Evolutionary conservation across 1,140 invertebrate genomes (phyloP).

Genomic region (Drosophila virilis): DNA sequence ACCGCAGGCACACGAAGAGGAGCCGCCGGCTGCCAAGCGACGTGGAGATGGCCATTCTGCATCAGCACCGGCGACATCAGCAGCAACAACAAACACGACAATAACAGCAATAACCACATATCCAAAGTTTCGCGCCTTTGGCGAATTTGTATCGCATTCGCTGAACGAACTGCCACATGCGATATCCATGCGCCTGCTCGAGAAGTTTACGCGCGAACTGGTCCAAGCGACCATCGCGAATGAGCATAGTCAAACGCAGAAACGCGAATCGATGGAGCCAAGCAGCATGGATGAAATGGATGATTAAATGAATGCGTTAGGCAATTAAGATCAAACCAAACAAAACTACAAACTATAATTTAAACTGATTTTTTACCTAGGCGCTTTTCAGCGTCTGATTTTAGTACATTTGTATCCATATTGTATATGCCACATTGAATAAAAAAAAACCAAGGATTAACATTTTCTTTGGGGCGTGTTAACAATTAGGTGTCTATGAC

Average conservation of each 20-base stretch:
- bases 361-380: constrained; percentile 17
- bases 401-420: neutral
- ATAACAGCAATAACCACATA: constrained; percentile 32
- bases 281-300: constrained; percentile 40
- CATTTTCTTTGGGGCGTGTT: constrained; percentile 14
- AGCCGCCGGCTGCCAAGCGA: constrained; percentile 13
- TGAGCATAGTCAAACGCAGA: neutral
- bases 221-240: constrained; percentile 58
- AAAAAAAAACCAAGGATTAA: constrained; percentile 24
- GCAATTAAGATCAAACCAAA: constrained; percentile 19
- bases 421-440: constrained; percentile 18
- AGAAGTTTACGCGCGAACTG: constrained; percentile 78
- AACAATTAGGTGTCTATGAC: neutral
- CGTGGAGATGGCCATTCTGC: constrained; percentile 5
- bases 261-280: constrained; percentile 1
- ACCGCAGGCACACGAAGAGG: constrained; percentile 16
- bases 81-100: constrained; percentile 15
- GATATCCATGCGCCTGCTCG: constrained; percentile 70
- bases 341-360: constrained; percentile 20
- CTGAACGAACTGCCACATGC: constrained; percentile 67
- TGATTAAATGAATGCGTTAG: constrained; percentile 37
- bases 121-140: constrained; percentile 79
- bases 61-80: constrained; percentile 5
- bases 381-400: neutral
- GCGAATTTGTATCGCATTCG: constrained; percentile 75